Percentiles rank a stretch among this genome's conserved stretches.
Conservation (phyloP, 2,888 invertebrate species). For the Apotomis turbidana region DNA sequence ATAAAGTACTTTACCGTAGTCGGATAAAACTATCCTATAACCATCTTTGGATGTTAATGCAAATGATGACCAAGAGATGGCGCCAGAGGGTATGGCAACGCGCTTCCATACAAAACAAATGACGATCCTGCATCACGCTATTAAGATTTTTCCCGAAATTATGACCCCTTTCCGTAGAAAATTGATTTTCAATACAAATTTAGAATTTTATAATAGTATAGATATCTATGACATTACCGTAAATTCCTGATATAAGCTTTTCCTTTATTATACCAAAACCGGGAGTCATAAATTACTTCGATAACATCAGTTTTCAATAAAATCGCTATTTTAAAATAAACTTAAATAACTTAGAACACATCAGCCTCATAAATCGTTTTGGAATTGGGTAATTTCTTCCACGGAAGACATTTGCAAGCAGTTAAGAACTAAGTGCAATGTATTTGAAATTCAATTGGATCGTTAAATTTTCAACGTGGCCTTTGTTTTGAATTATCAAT, state of each 20-base stretch:
- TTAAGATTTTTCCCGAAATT: too few relatives aligned
- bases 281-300: neutral
- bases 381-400: neutral
- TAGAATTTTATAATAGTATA: too few relatives aligned
- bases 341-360: neutral
- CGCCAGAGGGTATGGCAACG: too few relatives aligned
- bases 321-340: neutral
- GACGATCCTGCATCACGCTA: too few relatives aligned
- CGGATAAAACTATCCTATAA: too few relatives aligned
- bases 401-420: neutral
- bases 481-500: neutral
- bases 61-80: too few relatives aligned
- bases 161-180: too few relatives aligned
- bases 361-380: neutral
- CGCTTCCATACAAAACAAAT: too few relatives aligned
- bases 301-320: slow-evolving; percentile 9
- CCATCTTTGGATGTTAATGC: too few relatives aligned
- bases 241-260: neutral
- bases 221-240: neutral
- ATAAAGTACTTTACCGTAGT: too few relatives aligned
- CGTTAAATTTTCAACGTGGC: neutral
- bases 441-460: neutral
- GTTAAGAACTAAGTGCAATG: neutral
- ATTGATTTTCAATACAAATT: too few relatives aligned
- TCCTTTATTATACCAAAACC: slow-evolving; percentile 6